Conservation (phyloP, 2,888 invertebrate species). For the Dendrolimus houi region DNA sequence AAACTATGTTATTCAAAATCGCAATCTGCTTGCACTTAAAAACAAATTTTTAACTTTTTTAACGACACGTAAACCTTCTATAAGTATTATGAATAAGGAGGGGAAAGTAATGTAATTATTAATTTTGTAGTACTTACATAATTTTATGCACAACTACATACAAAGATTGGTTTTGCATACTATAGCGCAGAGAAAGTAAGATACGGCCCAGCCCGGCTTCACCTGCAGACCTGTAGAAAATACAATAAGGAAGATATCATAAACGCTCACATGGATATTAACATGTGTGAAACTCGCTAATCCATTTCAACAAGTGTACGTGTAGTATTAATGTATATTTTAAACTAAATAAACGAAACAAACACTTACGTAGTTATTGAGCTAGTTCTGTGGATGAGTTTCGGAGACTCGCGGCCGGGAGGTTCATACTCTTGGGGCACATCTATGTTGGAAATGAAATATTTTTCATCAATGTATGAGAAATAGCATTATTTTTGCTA, state of each 20-base stretch:
- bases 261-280: no score
- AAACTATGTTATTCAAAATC: no score
- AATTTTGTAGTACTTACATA: slow-evolving; percentile 78
- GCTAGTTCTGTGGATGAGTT: slow-evolving; percentile 77
- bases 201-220: slow-evolving; percentile 87
- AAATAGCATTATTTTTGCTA: no score
- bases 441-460: slow-evolving; percentile 26
- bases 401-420: slow-evolving; percentile 44
- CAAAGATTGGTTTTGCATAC: slow-evolving; percentile 87
- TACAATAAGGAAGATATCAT: no score
- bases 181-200: slow-evolving; percentile 90
- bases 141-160: slow-evolving; percentile 92
- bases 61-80: no score
- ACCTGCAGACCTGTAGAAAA: slow-evolving; percentile 76
- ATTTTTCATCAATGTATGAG: no score
- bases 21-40: no score
- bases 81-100: no score
- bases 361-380: slow-evolving; percentile 70
- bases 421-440: slow-evolving; percentile 42
- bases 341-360: not conserved
- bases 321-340: not conserved
- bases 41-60: no score
- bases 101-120: no score
- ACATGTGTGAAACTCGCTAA: no score
- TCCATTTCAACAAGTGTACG: no score